Base-by-base conservation (phyloP, 2,113 vertebrate genomes). In the Tympanuchus pallidicinctus region DNA sequence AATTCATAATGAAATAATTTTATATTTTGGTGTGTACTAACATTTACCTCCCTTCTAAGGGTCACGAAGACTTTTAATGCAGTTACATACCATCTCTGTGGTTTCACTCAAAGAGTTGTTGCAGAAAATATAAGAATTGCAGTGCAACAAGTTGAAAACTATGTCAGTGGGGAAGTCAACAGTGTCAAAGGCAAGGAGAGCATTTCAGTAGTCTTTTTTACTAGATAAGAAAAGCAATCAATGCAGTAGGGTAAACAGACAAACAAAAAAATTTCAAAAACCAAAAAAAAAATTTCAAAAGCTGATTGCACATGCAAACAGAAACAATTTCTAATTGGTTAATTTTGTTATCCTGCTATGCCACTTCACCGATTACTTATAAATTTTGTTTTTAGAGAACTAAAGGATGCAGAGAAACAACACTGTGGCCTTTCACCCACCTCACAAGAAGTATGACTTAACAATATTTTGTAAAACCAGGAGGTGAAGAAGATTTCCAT, bases 381-480 rank as follows among this genome's bases (percentile, higher is more conserved):
- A 40, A 52, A 59, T 77, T 77, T 76, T 32, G 3, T 28, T 77
- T 69, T 67, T 2, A 27, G 10, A 43, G 2, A 27, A 52, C 9
- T 43, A 70, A 56, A 86, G 48, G 32, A 78, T 82, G 60, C 14
- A 70, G 3, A 56, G 13, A 42, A 74, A 63, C 8, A 82, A 25
- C 34, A 65, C 13, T 63, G 28, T 61, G 14, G 8, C 32, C 34
- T 88, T 86, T 77, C 24, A 79, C 61, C 6, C 17, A 47, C 5
- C 11, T 69, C 18, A 20, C 22, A 57, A n/a, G 66, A 70, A 47
- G 17, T 4, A 56, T 8, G 75, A 65, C 52, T 85, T 52, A 82
- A 61, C 9, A 48, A 34, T 70, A 66, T 80, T 85, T 90, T 70
- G 79, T 57, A 88, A 67, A 90, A 81, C 11, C 4, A 86, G 42